These are phyloP conservation scores for Lepilemur septentrionalis DNA, from an alignment of 2,797 vertebrate genomes.

Conservation along the genomic window DNA sequence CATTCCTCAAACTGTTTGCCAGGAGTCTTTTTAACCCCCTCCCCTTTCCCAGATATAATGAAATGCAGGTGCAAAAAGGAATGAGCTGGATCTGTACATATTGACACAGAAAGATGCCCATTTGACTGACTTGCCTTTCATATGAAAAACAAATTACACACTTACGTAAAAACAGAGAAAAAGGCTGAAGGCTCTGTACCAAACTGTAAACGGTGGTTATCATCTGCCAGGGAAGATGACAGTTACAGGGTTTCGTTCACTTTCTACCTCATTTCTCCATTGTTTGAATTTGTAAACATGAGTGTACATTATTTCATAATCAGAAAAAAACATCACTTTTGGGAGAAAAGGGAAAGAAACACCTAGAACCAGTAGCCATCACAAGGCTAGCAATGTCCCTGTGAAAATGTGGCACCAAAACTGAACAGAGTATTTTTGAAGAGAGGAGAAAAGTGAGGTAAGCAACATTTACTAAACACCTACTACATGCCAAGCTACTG, in stretches of 20 bases:
- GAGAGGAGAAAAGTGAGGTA: not conserved
- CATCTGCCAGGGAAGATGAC: not conserved
- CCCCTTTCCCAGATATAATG: not conserved
- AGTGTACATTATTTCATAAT: not conserved
- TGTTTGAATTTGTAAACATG: not conserved
- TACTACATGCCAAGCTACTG: not conserved
- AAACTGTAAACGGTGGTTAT: not conserved
- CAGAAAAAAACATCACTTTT: not conserved
- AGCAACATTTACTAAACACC: not conserved
- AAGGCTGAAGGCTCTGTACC: not conserved
- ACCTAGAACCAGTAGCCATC: not conserved
- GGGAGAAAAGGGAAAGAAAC: not conserved
- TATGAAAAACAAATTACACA: not conserved
- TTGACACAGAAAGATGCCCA: not conserved
- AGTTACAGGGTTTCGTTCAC: not conserved
- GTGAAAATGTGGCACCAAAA: not conserved
- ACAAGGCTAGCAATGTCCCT: not conserved
- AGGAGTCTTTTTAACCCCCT: not conserved
- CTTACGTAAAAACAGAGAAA: not conserved
- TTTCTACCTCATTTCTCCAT: not conserved
- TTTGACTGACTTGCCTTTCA: constrained; percentile 7
- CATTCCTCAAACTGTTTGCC: not conserved
- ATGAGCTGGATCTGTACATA: not conserved
- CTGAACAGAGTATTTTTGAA: not conserved
- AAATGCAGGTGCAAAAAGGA: not conserved